These are phyloP conservation scores for Cryptophagus acutangulus DNA, from an alignment of 2,888 invertebrate genomes.

Conservation along the genomic window DNA sequence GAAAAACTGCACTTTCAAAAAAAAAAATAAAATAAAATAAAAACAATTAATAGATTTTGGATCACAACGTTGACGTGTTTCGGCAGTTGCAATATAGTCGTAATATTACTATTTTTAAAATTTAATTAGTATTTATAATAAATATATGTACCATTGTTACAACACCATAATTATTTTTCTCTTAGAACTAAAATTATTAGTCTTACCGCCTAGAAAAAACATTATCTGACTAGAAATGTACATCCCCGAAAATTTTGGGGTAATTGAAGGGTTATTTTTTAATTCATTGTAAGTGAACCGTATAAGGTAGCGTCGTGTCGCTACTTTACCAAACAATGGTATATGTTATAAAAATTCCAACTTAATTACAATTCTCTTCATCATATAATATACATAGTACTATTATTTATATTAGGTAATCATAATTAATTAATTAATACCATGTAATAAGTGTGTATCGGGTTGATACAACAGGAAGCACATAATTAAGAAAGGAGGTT, in stretches of 20 bases:
- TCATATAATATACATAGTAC: background rate
- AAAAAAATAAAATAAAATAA: no score
- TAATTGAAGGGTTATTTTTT: constrained; percentile 29
- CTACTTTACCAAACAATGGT: constrained; percentile 28
- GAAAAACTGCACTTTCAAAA: no score
- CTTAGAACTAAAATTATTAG: constrained; percentile 15
- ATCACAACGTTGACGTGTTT: constrained; percentile 35
- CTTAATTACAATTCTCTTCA: background rate
- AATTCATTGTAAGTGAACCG: constrained; percentile 43
- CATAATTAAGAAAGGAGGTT: constrained; percentile 35
- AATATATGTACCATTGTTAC: constrained; percentile 14
- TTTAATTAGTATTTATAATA: constrained; percentile 15
- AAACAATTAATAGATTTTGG: no score
- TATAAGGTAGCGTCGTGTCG: constrained; percentile 21
- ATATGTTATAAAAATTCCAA: constrained; percentile 33
- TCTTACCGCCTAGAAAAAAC: constrained; percentile 14
- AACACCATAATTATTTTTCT: background rate
- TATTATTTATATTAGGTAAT: background rate
- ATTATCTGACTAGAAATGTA: constrained; percentile 35
- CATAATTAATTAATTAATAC: constrained; percentile 19
- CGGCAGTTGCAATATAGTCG: constrained; percentile 25
- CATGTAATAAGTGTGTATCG: constrained; percentile 23
- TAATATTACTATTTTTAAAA: no score
- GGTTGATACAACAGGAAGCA: constrained; percentile 41
- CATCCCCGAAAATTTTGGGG: constrained; percentile 24